These are phyloP conservation scores for Drosophila tripunctata DNA, from an alignment of 2,888 invertebrate species.

Conservation along the genomic window DNA sequence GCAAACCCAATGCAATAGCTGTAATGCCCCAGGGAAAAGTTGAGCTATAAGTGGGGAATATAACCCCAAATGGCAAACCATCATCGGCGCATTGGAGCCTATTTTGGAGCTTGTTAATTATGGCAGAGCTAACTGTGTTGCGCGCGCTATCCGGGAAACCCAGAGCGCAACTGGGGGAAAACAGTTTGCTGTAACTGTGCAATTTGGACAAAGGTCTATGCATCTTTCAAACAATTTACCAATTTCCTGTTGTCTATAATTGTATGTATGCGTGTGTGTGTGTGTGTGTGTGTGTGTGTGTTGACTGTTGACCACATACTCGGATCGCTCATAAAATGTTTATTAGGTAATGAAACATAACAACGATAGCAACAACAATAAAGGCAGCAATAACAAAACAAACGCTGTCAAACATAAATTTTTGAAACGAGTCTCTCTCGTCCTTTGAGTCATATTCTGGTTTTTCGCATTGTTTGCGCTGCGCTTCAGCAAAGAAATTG, in stretches of 20 bases:
- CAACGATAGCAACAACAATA: constrained; percentile 50
- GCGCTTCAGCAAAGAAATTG: constrained; percentile 45
- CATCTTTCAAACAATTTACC: constrained; percentile 78
- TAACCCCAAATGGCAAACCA: constrained; percentile 35
- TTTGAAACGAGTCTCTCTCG: constrained; percentile 54
- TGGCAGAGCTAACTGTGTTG: constrained; percentile 36
- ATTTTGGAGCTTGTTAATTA: constrained; percentile 67
- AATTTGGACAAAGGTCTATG: constrained; percentile 28
- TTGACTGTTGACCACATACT: constrained; percentile 37
- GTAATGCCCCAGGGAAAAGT: not conserved
- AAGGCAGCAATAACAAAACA: constrained; percentile 49
- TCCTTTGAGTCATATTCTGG: constrained; percentile 32
- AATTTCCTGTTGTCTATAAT: constrained; percentile 57
- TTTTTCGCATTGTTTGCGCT: constrained; percentile 31
- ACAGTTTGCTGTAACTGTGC: constrained; percentile 1
- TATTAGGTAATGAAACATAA: constrained; percentile 75
- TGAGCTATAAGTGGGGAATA: not conserved
- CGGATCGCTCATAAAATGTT: constrained; percentile 66
- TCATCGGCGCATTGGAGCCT: constrained; percentile 57
- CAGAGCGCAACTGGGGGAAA: not conserved
- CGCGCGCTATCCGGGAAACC: constrained; percentile 14
- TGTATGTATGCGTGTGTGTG: not conserved
- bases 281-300: constrained; percentile 19
- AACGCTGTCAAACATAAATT: constrained; percentile 56
- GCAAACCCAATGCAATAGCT: not conserved